phyloP scores from a whole-genome alignment of 1,140 invertebrate species.

The Ips nitidus region DNA sequence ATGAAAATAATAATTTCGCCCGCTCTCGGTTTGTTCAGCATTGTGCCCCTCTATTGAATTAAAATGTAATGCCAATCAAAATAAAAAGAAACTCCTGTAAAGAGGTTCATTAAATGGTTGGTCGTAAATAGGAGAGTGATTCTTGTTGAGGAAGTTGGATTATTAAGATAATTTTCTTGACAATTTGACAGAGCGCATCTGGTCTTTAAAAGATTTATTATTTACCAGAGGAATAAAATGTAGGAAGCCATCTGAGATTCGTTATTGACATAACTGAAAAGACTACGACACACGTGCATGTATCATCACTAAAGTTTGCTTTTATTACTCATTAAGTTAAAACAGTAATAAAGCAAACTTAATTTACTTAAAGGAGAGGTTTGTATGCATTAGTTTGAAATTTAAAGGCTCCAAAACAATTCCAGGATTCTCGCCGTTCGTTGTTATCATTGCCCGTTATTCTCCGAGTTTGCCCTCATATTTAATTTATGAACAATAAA shows the following conservation, averaged over 20 bases:
- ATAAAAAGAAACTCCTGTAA: background rate
- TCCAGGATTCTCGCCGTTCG: background rate
- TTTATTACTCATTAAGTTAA: background rate
- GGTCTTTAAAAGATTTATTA: too few relatives aligned
- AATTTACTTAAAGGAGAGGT: background rate
- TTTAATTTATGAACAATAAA: slow-evolving; percentile 7
- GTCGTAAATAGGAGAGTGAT: too few relatives aligned
- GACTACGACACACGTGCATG: too few relatives aligned
- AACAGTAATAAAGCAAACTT: background rate
- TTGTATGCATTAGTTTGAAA: background rate
- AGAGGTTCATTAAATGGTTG: too few relatives aligned
- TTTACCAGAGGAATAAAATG: too few relatives aligned
- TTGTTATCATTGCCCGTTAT: background rate
- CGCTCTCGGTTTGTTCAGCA: too few relatives aligned
- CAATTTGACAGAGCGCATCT: too few relatives aligned
- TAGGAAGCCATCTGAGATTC: too few relatives aligned
- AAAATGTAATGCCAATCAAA: background rate
- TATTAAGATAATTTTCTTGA: too few relatives aligned
- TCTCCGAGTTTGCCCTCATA: background rate
- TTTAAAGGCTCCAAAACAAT: background rate
- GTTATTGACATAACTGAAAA: too few relatives aligned
- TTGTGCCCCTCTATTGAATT: background rate
- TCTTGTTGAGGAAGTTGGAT: too few relatives aligned
- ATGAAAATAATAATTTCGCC: background rate
- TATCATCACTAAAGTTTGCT: too few relatives aligned